phyloP scores from a whole-genome alignment of 1,140 invertebrate genomes.

The Camponotus vicinus region DNA sequence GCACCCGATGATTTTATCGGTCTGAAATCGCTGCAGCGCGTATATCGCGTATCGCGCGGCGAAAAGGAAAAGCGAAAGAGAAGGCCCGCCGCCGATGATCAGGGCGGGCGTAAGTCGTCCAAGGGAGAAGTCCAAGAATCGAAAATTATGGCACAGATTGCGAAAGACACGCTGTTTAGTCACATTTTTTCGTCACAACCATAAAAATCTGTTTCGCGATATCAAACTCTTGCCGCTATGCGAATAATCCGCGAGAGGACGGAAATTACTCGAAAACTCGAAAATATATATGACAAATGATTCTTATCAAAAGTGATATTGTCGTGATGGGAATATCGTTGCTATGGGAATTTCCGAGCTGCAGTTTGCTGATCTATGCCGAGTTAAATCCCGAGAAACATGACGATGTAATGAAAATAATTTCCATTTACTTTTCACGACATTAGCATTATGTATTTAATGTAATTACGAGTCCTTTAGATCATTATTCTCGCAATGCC shows the following conservation, averaged over 20 bases:
- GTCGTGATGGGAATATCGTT: too few relatives aligned
- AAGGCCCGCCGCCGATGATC: neutral
- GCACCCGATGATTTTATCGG: constrained; percentile 42
- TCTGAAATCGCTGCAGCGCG: constrained; percentile 39
- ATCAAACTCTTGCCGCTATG: neutral
- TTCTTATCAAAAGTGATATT: neutral
- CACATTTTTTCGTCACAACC: neutral
- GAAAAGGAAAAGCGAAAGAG: constrained; percentile 47
- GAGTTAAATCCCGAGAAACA: constrained; percentile 6
- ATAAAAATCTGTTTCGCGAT: neutral
- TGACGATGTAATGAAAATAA: neutral
- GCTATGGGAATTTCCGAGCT: constrained; percentile 17
- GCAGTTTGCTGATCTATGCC: neutral
- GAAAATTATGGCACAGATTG: constrained; percentile 12
- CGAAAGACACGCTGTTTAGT: neutral
- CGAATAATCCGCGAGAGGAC: neutral
- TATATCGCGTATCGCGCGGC: neutral
- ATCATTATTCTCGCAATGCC: too few relatives aligned
- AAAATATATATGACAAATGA: neutral
- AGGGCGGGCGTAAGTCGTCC: neutral
- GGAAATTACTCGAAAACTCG: neutral
- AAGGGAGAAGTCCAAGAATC: constrained; percentile 21
- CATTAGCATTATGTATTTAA: neutral
- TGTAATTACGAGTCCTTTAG: neutral
- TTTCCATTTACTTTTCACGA: neutral